These are phyloP conservation scores for Muntiacus reevesi DNA, from an alignment of 2,113 vertebrate species.

Conservation along the genomic window DNA sequence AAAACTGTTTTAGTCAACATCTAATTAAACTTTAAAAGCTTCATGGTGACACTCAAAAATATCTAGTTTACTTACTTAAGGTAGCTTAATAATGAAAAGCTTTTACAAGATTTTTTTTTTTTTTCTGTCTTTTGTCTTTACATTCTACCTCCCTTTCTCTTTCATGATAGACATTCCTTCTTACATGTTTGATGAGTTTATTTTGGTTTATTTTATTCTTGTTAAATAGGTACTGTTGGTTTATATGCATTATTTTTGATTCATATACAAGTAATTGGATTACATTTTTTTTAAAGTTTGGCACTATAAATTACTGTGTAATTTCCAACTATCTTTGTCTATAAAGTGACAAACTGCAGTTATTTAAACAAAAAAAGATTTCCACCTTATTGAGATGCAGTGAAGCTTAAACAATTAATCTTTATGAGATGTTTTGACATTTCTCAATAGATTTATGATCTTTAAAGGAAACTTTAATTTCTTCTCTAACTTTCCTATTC, in stretches of 20 bases:
- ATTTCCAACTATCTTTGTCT: neutral
- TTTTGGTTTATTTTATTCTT: conserved; percentile 22
- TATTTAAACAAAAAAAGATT: conserved; percentile 12
- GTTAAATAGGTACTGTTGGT: neutral
- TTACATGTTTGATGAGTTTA: neutral
- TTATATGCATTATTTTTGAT: neutral
- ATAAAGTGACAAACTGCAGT: neutral
- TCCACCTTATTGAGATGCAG: neutral
- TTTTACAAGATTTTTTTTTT: neutral
- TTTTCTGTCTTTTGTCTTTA: neutral
- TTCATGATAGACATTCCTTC: neutral
- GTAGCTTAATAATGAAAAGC: neutral
- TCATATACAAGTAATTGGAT: neutral
- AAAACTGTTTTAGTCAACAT: neutral
- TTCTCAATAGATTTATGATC: conserved; percentile 1
- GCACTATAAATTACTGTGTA: neutral
- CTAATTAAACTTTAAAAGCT: neutral
- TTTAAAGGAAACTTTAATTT: neutral
- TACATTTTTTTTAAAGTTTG: neutral
- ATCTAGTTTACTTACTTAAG: neutral
- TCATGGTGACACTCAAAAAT: neutral
- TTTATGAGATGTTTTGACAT: conserved; percentile 1
- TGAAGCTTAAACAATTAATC: conserved; percentile 33
- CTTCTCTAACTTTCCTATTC: neutral
- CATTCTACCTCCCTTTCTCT: neutral